Base-by-base conservation (phyloP, 2,113 vertebrate species). In the Plecotus auritus region DNA sequence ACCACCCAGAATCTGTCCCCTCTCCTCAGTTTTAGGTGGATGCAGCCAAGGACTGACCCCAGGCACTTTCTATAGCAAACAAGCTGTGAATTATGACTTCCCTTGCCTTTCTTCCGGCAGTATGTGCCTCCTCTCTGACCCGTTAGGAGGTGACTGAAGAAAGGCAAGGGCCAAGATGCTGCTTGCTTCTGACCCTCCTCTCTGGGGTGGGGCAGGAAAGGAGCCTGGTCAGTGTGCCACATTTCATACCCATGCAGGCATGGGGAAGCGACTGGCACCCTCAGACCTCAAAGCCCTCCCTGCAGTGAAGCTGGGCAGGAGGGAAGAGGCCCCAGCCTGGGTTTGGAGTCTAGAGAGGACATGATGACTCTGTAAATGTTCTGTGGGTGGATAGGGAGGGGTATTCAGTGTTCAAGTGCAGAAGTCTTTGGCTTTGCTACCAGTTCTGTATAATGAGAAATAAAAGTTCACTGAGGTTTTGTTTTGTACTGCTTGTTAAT, bases 11-110 rank as follows among this genome's bases (percentile, higher is more conserved):
- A 49, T 73, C 81, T 85, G 20, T 94, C 32, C 61, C 77, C 16
- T 82, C n/a, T 81, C 66, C 78, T 85, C 4, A 1, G 49, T 77
- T 84, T 88, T 88, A 67, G 47, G 59, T 82, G 69, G 92, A 85
- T 93, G 84, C 80, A 86, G 70, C 83, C 80, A 69, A 89, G 92
- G 83, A 86, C 91, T 16, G 28, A 90, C 56, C 67, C 94, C 81
- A 94, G 87, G 87, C 95, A 96, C 96, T 96, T 96, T 97, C 85
- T 49, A 28, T 96, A 93, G 85, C 92, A 95, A 93, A 95, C 37
- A 95, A 96, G 83, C 97, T 97, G 97, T 97, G 97, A 97, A 97
- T 94, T 69, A 67, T 14, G 90, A 90, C 40, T 66, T 72, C 66
- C 66, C 88, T 90, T 64, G 40, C 72, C 90, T 49, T 47, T 61